These are phyloP conservation scores for Eupithecia vulgata DNA, from an alignment of 2,888 invertebrate species.

Conservation along the genomic window DNA sequence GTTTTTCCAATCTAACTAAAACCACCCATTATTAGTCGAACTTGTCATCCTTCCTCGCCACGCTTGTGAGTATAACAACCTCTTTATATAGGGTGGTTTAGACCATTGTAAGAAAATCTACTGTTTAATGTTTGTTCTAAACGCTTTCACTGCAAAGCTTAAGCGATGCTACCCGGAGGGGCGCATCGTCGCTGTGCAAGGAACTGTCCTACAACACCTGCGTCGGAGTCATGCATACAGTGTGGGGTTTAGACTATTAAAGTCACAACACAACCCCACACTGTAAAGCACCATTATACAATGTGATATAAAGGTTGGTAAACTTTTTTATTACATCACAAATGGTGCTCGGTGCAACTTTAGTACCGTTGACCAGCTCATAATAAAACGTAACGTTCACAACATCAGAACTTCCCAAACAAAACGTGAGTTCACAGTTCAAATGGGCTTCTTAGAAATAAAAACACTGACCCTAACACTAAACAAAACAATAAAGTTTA, in stretches of 20 bases:
- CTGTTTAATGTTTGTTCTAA: background rate
- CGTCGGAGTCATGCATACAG: background rate
- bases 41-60: too few relatives aligned
- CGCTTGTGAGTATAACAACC: too few relatives aligned
- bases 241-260: background rate
- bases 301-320: background rate
- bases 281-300: background rate
- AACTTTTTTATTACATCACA: constrained; percentile 6
- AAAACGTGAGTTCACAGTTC: constrained; percentile 1
- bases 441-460: constrained; percentile 1
- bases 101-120: too few relatives aligned
- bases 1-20: too few relatives aligned
- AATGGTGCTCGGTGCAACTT: background rate
- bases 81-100: too few relatives aligned
- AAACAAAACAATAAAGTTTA: background rate
- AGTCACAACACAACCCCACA: background rate
- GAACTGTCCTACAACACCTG: background rate
- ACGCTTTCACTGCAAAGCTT: background rate
- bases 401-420: background rate
- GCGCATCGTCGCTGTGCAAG: background rate
- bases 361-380: background rate
- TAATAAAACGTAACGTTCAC: constrained; percentile 4
- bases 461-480: background rate
- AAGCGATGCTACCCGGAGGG: background rate
- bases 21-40: too few relatives aligned